Evolutionary conservation across 92 coral and sea anemone species (phyloP).

Genomic region (Anthopleura xanthogrammica): DNA sequence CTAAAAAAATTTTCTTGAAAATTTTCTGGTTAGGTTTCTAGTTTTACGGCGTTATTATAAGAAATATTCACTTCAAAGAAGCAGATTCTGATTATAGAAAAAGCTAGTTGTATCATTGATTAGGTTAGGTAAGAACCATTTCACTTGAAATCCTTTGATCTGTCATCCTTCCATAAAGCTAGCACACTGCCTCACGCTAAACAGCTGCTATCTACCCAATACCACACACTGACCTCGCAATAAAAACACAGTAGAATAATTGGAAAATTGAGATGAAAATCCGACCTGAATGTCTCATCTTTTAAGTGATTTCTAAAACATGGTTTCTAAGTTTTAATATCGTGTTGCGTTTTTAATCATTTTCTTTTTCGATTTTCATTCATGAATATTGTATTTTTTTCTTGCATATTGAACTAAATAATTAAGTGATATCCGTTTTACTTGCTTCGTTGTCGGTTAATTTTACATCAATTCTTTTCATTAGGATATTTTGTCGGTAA

Average conservation of each 20-base stretch:
- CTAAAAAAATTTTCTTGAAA: not conserved
- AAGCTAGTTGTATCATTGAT: not conserved
- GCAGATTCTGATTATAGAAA: not conserved
- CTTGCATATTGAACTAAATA: not conserved
- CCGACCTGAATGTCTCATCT: not conserved
- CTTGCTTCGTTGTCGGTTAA: not conserved
- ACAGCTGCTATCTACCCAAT: not conserved
- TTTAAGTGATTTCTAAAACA: not conserved
- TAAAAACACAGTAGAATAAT: not conserved
- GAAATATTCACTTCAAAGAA: not conserved
- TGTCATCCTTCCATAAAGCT: not conserved
- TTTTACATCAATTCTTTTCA: not conserved
- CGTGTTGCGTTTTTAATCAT: not conserved
- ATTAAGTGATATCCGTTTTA: not conserved
- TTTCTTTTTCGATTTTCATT: not conserved
- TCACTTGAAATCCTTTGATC: not conserved
- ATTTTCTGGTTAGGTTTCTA: not conserved
- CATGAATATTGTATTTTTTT: not conserved
- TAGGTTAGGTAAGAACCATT: not conserved
- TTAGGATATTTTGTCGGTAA: not conserved
- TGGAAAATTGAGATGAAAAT: not conserved
- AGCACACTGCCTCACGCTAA: not conserved
- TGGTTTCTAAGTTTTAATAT: not conserved
- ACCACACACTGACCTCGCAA: not conserved
- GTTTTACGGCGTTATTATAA: not conserved